phyloP scores from a whole-genome alignment of 2,888 invertebrate genomes.

The Busseola fusca region DNA sequence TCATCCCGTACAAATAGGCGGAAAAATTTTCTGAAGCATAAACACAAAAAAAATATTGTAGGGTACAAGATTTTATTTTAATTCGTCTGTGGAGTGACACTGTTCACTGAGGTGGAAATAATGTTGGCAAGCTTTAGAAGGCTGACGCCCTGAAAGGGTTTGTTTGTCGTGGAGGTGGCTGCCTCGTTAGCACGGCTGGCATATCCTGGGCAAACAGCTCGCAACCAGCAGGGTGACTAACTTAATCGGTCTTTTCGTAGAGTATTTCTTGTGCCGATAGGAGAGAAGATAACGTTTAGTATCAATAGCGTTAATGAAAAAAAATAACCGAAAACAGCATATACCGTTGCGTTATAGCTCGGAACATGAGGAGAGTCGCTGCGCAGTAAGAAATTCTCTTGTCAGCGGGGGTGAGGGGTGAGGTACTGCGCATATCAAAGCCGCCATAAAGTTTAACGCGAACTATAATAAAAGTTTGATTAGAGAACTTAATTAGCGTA shows the following conservation, averaged over 20 bases:
- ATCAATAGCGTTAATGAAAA: background rate
- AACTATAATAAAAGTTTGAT: background rate
- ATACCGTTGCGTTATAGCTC: background rate
- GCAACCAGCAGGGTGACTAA: background rate
- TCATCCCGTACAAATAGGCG: conserved; percentile 14
- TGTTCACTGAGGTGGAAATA: background rate
- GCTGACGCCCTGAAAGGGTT: background rate
- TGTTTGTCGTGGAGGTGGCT: background rate
- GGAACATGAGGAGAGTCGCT: too few species aligned
- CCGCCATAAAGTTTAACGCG: too few species aligned
- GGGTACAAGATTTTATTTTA: background rate
- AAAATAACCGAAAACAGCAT: background rate
- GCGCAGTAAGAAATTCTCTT: too few species aligned
- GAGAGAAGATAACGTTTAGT: conserved; percentile 39
- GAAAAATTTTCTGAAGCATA: conserved; percentile 4
- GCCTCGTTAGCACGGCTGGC: background rate
- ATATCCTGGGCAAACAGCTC: background rate
- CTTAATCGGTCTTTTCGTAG: conserved; percentile 34
- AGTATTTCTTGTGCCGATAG: conserved; percentile 1
- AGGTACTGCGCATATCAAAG: too few species aligned
- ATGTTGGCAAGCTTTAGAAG: background rate
- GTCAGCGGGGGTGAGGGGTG: too few species aligned
- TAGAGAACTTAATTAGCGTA: background rate
- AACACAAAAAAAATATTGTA: background rate
- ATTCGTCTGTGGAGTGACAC: conserved; percentile 12